Evolutionary conservation across 2,113 vertebrate genomes (phyloP), one percentile per base, ranked within the genome.

Genomic region (Oncorhynchus keta): DNA sequence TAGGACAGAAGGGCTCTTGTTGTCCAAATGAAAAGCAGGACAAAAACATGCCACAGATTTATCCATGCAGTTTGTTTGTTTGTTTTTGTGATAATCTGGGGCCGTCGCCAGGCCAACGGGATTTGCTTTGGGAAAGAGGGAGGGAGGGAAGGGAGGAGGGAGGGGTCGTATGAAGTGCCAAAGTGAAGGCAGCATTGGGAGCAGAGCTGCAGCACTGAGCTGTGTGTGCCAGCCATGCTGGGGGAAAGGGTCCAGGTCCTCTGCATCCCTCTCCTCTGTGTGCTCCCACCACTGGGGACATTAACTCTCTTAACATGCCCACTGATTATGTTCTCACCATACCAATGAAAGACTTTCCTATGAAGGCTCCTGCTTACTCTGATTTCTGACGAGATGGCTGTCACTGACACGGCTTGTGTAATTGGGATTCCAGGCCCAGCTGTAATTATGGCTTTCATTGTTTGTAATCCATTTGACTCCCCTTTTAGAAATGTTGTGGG

Each of bases 1-100:
- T n/a, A 75, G 76, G 78, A 93, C 91, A 91, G 84, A 92, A 82
- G 82, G 71, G 28, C 81, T 86, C 83, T 92, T 93, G 90, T 93
- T 90, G 84, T 75, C 81, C 80, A 85, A 45, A 45, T 45, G 39
- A 11, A 45, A 45, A 45, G 9, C 39, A 45, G 39, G 39, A 45
- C 39, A 45, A 45, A 45, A 45, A 11, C 39, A 45, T 45, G 39
- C 39, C 39, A 11, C 39, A 45, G 39, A 45, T 45, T 45, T 45
- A 45, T 45, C 39, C 39, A 45, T 45, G 39, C 39, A 45, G 39
- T 45, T 45, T 45, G 39, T 45, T 45, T 45, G 39, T 45, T 45
- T 45, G 83, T 90, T 86, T 77, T 89, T 72, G 72, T 83, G 80
- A 82, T 85, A 85, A 90, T 88, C 68, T 66, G 48, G 72, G 80